Base-by-base conservation (phyloP, 2,888 invertebrate genomes). In the Pyrocoelia pectoralis region DNA sequence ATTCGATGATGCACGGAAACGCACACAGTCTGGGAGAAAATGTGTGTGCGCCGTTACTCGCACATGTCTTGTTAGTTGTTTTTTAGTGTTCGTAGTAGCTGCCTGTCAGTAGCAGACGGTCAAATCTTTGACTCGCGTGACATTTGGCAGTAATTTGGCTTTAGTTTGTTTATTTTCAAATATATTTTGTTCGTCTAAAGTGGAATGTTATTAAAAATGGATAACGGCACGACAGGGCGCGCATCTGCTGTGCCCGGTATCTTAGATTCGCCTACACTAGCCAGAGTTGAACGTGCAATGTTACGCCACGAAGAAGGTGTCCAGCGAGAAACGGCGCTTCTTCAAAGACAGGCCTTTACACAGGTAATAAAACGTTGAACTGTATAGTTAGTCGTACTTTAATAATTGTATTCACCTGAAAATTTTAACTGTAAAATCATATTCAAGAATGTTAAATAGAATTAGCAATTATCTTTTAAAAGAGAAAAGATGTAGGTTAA, bases 251-350 rank as follows among this genome's bases (percentile, higher is more conserved):
- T 65, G 43, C 80, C 83, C 6, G 84, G 85, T 57, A 84, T 87
- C 69, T 79, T 86, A 73, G 86, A 87, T 76, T 87, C 86, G 66
- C 87, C 86, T 68, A 86, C 86, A 68, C 80, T 87, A 73, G 86
- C 85, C 66, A 81, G 86, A 70, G 87, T 86, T 62, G 85, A 86
- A 77, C 83, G 86, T 72, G 87, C 86, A 46, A 83, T 85, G 70
- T 75, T 85, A 68, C 80, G 86, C 61, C 82, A 86, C 70, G 85
- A 85, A 70, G 84, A 79, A 63, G 79, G 79, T 52, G 65, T 72
- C 54, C 73, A 75, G 54, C 70, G 79, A 57, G 77, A 79, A 65
- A 74, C 73, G 53, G 76, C 76, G 61, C 73, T 75, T 57, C 68
- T 76, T 17, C 71, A 74, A 29, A 73, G 80, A 66, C 74, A 77